Evolutionary conservation across 2,113 vertebrate genomes (phyloP), one percentile per base, ranked within the genome.

Genomic region (Seriola rivoliana): DNA sequence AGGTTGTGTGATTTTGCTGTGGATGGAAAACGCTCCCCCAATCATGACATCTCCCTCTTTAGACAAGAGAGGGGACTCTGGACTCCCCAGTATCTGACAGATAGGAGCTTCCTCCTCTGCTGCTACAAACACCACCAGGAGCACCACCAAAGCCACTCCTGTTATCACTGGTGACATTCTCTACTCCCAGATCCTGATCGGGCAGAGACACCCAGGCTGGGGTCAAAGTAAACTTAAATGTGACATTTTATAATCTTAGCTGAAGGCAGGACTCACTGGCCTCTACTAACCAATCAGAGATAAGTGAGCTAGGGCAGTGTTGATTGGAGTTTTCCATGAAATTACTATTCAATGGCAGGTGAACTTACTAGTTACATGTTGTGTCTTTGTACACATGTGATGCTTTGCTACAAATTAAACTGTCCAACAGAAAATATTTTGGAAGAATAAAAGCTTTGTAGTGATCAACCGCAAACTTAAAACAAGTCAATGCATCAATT

Each of bases 21-120:
- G 93, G 52, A 96, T 93, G 29, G 95, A 94, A 89, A 96, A 96
- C 2, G 90, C 89, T 83, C 92, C 95, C 8, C 95, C 95, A 4
- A 96, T 94, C 8, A 80, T 91, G 23, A 96, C 77, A 29, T 95
- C 92, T 71, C 95, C 95, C 32, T 86, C 67, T 83, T 92, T 92
- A 40, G 86, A 93, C 38, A 96, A 63, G 44, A 95, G 67, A 13
- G 95, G 93, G 21, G 87, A 84, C 85, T 93, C 93, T 66, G 92
- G 93, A 72, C 59, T 91, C 63, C 88, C 91, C 78, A 88, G 68
- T 19, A 94, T 91, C 67, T 75, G 80, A 79, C 95, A 96, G 38
- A 87, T 4, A 81, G 65, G 44, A 71, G 66, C 63, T 14, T 86
- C 76, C 25, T 67, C 77, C 25, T 67, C 77, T 3, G 58, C 87